phyloP scores from a whole-genome alignment of 2,113 vertebrate species.

The Procavia capensis region DNA sequence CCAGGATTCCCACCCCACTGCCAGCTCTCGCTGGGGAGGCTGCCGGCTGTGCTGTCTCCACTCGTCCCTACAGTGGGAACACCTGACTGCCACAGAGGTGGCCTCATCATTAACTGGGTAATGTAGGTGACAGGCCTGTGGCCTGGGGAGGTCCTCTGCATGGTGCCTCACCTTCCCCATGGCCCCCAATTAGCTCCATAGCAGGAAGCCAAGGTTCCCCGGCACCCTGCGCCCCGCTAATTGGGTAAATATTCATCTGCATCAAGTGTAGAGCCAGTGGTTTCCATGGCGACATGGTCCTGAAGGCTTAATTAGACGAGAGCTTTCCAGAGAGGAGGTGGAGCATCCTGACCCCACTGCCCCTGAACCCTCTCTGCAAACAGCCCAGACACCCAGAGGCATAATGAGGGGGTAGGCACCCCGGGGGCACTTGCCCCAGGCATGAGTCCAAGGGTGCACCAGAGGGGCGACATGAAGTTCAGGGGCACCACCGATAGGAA shows the following conservation, averaged over 20 bases:
- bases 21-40: accelerated
- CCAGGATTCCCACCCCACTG: accelerated
- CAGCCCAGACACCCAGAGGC: too few relatives aligned
- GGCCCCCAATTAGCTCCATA: accelerated
- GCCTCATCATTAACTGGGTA: accelerated
- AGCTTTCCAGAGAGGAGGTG: not conserved
- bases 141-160: not conserved
- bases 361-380: too few relatives aligned
- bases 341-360: accelerated
- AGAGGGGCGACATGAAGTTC: too few relatives aligned
- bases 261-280: not conserved
- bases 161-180: accelerated
- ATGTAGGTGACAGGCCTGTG: not conserved
- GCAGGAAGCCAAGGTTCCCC: not conserved
- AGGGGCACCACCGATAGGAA: too few relatives aligned
- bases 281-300: constrained; percentile 70
- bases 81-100: accelerated
- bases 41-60: accelerated
- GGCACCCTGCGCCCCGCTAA: not conserved
- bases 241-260: constrained; percentile 51
- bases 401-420: too few relatives aligned
- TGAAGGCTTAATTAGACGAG: constrained; percentile 33
- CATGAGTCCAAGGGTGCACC: too few relatives aligned
- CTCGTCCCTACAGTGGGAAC: accelerated
- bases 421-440: too few relatives aligned